Evolutionary conservation across 1,140 invertebrate species (phyloP), one percentile per base, ranked within the genome.

Genomic region (Parasteatoda tepidariorum): DNA sequence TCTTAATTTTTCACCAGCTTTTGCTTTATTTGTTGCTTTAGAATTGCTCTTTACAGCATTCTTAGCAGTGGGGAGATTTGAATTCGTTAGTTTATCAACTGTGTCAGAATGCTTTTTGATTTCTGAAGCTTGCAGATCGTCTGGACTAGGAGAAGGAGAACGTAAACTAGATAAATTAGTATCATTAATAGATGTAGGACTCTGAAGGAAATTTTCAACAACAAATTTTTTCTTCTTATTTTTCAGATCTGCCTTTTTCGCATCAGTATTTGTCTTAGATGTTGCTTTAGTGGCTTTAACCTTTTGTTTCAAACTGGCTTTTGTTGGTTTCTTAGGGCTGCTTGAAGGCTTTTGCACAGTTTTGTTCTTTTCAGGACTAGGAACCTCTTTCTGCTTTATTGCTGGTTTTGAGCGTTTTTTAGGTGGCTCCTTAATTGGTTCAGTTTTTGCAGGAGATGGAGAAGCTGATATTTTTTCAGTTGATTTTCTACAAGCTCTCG

Each of bases 141-240:
- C 78, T 22, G 66, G 78, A 82, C 76, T 79, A 79, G 78, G 67
- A 62, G 55, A 38, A 48, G 54, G 31, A 31, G 61, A 11, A n/a
- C 34, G 24, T 59, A 15, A 15, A 3, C 61, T 70, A n/a, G 66
- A 31, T 18, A 64, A 26, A 13, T 24, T 62, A 13, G 34, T 7
- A 64, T 48, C 71, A 24, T 68, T 22, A 38, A 15, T 68, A 18
- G 38, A 24, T 59, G 70, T 24, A 55, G 81, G 68, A 67, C 70
- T 83, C 28, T 83, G 81, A n/a, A 75, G 15, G 48, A 84, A 75
- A 62, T 84, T 84, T 61, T 75, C 59, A 33, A 76, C 33, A 24
- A 59, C 34, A 54, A 76, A 84, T 24, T 75, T 84, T 76, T 67
- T 84, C 33, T 68, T 66, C 54, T 83, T 83, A 38, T 57, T 75